phyloP scores from a whole-genome alignment of 1,140 invertebrate genomes.

The Drosophila leontia region DNA sequence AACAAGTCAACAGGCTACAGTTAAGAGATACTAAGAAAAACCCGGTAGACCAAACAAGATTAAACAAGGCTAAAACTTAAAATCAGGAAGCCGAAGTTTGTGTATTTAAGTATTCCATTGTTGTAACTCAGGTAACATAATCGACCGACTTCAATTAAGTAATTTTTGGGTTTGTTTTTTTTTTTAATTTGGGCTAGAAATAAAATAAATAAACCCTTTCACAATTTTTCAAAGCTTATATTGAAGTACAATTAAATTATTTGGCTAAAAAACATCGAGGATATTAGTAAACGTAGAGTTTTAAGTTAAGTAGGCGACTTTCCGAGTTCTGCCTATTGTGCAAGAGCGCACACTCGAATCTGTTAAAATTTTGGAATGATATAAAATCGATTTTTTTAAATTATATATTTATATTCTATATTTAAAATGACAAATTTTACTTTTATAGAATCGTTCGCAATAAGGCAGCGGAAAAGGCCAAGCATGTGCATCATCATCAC shows the following conservation, averaged over 20 bases:
- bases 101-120: no score
- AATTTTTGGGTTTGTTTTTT: no score
- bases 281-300: not conserved
- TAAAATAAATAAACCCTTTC: no score
- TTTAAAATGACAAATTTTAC: not conserved
- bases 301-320: not conserved
- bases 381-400: not conserved
- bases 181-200: no score
- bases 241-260: no score
- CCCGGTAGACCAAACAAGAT: no score
- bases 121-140: not conserved
- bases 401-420: no score
- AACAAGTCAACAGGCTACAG: not conserved
- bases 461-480: constrained; percentile 98
- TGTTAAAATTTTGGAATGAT: not conserved
- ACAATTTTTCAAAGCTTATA: no score
- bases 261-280: not conserved
- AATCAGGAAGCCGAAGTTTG: no score
- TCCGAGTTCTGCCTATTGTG: not conserved
- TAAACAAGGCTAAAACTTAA: not conserved
- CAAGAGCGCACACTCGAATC: not conserved
- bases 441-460: constrained; percentile 95
- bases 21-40: not conserved
- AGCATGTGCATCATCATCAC: constrained; percentile 93
- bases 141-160: not conserved